Percentiles rank a stretch among this genome's conserved stretches.
Evolutionary conservation across 2,888 invertebrate species (phyloP).

Genomic region (Schizaphis graminum): DNA sequence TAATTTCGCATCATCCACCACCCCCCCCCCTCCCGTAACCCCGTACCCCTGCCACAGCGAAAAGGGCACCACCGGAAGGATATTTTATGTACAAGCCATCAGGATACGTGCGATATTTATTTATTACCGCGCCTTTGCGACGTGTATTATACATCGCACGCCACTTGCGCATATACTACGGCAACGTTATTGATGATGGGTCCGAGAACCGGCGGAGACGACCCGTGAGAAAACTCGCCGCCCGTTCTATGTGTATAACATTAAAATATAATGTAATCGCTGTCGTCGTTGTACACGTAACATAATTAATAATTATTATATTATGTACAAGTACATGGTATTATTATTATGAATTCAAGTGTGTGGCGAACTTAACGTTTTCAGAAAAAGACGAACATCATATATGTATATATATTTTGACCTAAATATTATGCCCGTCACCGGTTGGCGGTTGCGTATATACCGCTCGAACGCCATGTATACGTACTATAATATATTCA

Average conservation of each 20-base stretch:
- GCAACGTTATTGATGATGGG: slow-evolving; percentile 37
- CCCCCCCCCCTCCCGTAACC: too few relatives aligned
- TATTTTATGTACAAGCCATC: not conserved
- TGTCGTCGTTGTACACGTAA: not conserved
- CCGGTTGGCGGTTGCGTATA: too few relatives aligned
- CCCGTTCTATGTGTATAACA: not conserved
- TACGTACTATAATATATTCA: not conserved
- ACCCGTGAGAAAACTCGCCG: not conserved
- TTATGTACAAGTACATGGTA: not conserved
- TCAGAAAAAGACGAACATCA: not conserved
- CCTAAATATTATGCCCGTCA: not conserved
- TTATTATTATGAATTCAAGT: not conserved
- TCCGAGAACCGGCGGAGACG: not conserved
- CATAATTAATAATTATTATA: slow-evolving; percentile 1
- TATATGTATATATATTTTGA: not conserved
- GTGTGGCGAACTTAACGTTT: not conserved
- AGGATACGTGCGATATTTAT: slow-evolving; percentile 12
- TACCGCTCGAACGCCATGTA: not conserved
- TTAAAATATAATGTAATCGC: not conserved
- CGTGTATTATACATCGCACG: not conserved
- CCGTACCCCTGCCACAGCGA: not conserved
- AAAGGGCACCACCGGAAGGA: not conserved
- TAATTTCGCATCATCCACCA: not conserved
- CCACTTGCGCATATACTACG: not conserved
- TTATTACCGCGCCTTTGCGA: slow-evolving; percentile 9